Base-by-base conservation (phyloP, 2,888 invertebrate species). In the Leptura quadrifasciata region DNA sequence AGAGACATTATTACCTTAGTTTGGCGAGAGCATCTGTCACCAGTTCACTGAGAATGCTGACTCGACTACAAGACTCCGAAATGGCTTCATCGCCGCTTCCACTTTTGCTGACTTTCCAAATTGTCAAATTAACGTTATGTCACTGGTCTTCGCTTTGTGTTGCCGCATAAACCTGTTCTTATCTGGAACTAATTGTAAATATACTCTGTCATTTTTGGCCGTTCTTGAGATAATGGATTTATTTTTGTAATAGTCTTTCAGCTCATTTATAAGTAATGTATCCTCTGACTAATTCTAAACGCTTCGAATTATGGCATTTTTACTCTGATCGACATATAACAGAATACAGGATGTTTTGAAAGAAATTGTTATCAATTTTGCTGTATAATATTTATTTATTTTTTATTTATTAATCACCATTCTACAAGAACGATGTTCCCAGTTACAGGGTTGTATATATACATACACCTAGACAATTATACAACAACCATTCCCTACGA, bases 1-100 rank as follows among this genome's bases (percentile, higher is more conserved):
- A 86, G 85, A 83, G 85, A 85, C 87, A 85, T 88, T 88, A 88
- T 88, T 88, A 88, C 88, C 88, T 88, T 87, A 86, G 88, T 87
- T 87, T 86, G 87, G 85, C 83, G 79, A 80, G 83, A 84, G 85
- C 86, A 87, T 87, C 88, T 86, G 84, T 83, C 84, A 84, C 80
- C 71, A 74, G 71, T 60, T 76, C 76, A 82, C 80, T 83, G 72
- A 67, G 69, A 69, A 39, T 58, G 69, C 69, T 69, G 69, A 69
- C 58, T 69, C 47, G 69, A 58, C 69, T 69, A 58, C 69, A 55
- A 69, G 58, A 58, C 57, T 58, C 81, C 82, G 82, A 82, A 84
- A 84, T 83, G 84, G 82, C 82, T 81, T 84, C 82, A 83, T 82
- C 76, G 81, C 74, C 76, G 79, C 76, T 73, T 67, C 76, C 69